Base-by-base conservation (phyloP, 2,113 vertebrate genomes). In the Chlorocebus sabaeus region DNA sequence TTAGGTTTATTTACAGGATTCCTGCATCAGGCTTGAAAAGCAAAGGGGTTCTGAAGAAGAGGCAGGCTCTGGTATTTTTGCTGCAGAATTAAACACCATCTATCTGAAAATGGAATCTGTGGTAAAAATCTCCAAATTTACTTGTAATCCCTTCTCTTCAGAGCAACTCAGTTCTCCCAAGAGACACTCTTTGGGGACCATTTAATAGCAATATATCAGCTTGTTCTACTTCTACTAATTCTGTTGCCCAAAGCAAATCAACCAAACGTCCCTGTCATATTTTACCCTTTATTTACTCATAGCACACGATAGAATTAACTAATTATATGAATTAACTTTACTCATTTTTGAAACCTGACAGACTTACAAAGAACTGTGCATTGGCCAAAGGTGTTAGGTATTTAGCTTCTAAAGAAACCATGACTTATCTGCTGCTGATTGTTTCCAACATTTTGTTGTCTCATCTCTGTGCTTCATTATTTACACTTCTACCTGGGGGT, bases 61-160 rank as follows among this genome's bases (percentile, higher is more conserved):
- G 92, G 72, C 76, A 98, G 85, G 50, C 90, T 96, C 50, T 95
- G 70, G 27, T 78, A 95, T 79, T 92, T 97, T 97, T 97, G 93
- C 94, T 89, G 91, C 78, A 97, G 93, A 93, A 85, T 96, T 96
- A 96, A 88, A 97, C 43, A 95, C 67, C 84, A 93, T 96, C 88
- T 96, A 90, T 95, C 87, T 98, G 88, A 97, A 97, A 97, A 97
- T 96, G 86, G 70, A 95, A 95, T 97, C 91, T 82, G 94, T 96
- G 95, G 95, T 96, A 95, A 92, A 96, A 93, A 64, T 89, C 61
- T 90, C 88, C 59, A 95, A 32, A 91, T 82, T 64, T 93, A 85
- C 70, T 96, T 93, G 2, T 83, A 90, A 90, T 86, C 16, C 18
- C 18, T 93, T 82, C 73, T 92, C 50, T 89, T 96, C 35, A 72